These are phyloP conservation scores for Halcyon chelicuti DNA, from an alignment of 2,797 vertebrate species.

Conservation along the genomic window DNA sequence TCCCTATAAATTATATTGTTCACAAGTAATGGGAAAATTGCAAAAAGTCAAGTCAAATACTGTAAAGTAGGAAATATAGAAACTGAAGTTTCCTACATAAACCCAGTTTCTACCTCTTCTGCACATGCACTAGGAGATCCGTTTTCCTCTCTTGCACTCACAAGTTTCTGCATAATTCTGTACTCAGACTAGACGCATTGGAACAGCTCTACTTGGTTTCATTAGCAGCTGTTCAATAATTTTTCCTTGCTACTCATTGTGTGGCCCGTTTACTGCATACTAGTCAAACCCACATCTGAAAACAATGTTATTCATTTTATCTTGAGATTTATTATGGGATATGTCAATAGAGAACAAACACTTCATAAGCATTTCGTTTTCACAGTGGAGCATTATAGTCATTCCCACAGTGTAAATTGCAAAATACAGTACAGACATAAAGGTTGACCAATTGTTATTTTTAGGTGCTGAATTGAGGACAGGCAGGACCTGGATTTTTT, in stretches of 20 bases:
- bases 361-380: conserved; percentile 39
- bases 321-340: neutral
- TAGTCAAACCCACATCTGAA: conserved; percentile 49
- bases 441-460: neutral
- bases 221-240: neutral
- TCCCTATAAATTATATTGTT: neutral
- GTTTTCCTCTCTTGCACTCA: neutral
- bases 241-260: conserved; percentile 37
- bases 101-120: neutral
- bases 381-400: neutral
- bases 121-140: rapidly evolving
- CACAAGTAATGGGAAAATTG: neutral
- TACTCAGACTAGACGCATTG: neutral
- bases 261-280: conserved; percentile 1
- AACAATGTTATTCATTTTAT: conserved; percentile 19
- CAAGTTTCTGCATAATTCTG: neutral
- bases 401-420: neutral
- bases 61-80: rapidly evolving
- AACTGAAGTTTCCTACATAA: neutral
- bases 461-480: neutral
- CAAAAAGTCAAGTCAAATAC: neutral
- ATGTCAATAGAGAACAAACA: neutral
- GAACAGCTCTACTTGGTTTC: neutral
- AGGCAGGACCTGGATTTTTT: neutral
- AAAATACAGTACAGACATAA: neutral